These are phyloP conservation scores for Oegoconia quadripuncta DNA, from an alignment of 2,888 invertebrate genomes.

Conservation along the genomic window DNA sequence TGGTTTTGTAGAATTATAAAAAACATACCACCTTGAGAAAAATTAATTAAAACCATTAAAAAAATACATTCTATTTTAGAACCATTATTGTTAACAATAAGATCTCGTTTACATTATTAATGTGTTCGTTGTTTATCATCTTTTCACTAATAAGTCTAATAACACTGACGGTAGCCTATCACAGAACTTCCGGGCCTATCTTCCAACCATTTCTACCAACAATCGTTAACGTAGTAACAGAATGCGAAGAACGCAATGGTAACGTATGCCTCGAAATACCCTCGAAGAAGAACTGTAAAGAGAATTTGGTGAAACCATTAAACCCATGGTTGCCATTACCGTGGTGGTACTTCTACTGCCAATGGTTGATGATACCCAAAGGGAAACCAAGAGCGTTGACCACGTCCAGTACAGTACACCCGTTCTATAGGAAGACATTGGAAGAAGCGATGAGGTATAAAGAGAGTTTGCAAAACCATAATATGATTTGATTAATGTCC, in stretches of 20 bases:
- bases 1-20: too few species aligned
- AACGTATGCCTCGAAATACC: slow-evolving; percentile 34
- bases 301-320: slow-evolving; percentile 23
- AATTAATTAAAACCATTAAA: too few species aligned
- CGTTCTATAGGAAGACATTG: slow-evolving; percentile 27
- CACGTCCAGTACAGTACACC: slow-evolving; percentile 28
- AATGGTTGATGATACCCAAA: slow-evolving; percentile 26
- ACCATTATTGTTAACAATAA: not conserved
- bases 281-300: slow-evolving; percentile 30
- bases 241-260: slow-evolving; percentile 26
- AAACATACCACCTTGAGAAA: too few species aligned
- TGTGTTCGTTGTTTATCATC: not conserved
- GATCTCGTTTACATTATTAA: not conserved
- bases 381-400: slow-evolving; percentile 17
- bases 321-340: slow-evolving; percentile 30
- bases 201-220: slow-evolving; percentile 29
- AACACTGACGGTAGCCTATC: slow-evolving; percentile 10
- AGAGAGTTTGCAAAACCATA: too few species aligned
- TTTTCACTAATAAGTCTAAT: not conserved
- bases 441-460: slow-evolving; percentile 21
- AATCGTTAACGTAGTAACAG: slow-evolving; percentile 17
- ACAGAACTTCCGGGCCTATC: slow-evolving; percentile 27
- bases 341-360: slow-evolving; percentile 45
- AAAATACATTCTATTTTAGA: too few species aligned
- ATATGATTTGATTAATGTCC: too few species aligned